Evolutionary conservation across 1,140 invertebrate genomes (phyloP), one percentile per base, ranked within the genome.

Genomic region (Heterodera carotae): DNA sequence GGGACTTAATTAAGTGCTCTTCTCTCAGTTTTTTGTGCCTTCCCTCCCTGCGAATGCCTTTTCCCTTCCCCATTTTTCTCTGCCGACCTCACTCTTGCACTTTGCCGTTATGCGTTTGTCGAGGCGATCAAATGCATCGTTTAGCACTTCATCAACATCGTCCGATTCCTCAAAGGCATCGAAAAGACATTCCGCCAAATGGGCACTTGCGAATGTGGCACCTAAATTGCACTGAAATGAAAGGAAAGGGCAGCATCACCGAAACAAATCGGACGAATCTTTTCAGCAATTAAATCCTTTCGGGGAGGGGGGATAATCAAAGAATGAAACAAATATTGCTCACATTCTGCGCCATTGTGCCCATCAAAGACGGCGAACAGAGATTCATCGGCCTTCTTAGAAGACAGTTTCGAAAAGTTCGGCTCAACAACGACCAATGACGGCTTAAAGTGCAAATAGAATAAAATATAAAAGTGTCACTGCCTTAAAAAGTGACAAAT

Each of bases 281-380:
- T n/a, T n/a, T n/a, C n/a, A n/a, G n/a, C n/a, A n/a, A n/a, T n/a
- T n/a, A n/a, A n/a, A n/a, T n/a, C n/a, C n/a, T n/a, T n/a, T n/a
- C n/a, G n/a, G n/a, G n/a, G n/a, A n/a, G n/a, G n/a, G n/a, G n/a
- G n/a, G n/a, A n/a, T n/a, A n/a, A n/a, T n/a, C n/a, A 22, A 3
- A 56, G 18, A 22, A 56, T 22, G 12, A 18, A 53, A 53, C 15
- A 56, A 56, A 56, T 1, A 22, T 1, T 2, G 18, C 48, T 15
- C 22, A 56, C 76, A 77, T 48, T 77, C 76, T 2, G 67, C 59
- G 2, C 76, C 76, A 62, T 77, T 18, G 29, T 77, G 76, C n/a
- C 76, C 76, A 10, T 77, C 76, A 25, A 77, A 70, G 62, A 77
- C 76, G 53, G 76, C 76, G 36, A 77, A 77, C 7, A 77, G 43